Base-by-base conservation (phyloP, 2,113 vertebrate species). In the Hucho hucho region DNA sequence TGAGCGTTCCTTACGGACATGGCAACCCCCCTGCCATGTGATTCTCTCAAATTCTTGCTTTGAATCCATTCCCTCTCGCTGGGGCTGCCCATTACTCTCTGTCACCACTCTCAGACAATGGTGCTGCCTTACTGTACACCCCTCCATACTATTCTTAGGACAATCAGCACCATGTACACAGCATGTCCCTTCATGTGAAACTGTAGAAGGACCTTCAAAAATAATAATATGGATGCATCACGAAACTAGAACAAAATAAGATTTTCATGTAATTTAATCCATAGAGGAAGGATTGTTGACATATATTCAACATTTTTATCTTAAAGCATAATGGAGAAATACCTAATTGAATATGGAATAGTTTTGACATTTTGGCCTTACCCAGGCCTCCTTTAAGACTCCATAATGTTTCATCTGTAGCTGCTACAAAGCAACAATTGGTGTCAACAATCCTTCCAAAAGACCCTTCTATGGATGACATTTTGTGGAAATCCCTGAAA, bases 31-130 rank as follows among this genome's bases (percentile, higher is more conserved):
- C 78, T 75, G 63, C 66, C 75, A 80, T 76, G 81, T 37, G 37
- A 37, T 49, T 49, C 47, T 16, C 14, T 49, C 47, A 49, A 49
- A 49, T 12, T 49, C 47, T 49, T 4, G 13, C 1, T 49, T 12
- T 49, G 47, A 49, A 49, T 49, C 29, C 73, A 80, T 64, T 79
- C 83, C 81, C 76, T 71, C 53, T 76, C 3, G 25, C 63, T 83
- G 76, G 82, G 79, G 75, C 74, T 63, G 75, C 65, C 24, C 81
- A 86, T 91, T 88, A 79, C 75, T 89, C 87, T 87, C 64, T 87
- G 87, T 86, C 90, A 78, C 64, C 43, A 46, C 6, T 70, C 28
- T 71, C 65, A 79, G 85, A 86, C 81, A 86, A 84, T 61, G 0
- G 79, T 83, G 77, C 83, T 82, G 79, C 82, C 68, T 88, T 81